Evolutionary conservation across 2,113 vertebrate species (phyloP), one percentile per base, ranked within the genome.

Genomic region (Proterorhinus semilunaris): DNA sequence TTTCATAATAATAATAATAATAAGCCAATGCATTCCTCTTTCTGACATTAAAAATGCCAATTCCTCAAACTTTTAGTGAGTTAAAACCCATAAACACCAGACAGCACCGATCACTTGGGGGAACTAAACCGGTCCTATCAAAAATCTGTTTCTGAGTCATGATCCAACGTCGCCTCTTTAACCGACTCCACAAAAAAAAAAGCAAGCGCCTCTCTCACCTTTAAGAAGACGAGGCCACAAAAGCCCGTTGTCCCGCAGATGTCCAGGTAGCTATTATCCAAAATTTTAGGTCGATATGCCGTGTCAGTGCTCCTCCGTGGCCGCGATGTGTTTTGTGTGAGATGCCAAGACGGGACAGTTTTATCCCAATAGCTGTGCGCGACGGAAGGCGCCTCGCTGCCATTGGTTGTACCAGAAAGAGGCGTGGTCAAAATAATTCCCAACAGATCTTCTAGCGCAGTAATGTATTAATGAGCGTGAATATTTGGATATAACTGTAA

Each of bases 351-450:
- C 72, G 43, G 49, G 69, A 62, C 79, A 64, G 87, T 86, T 93
- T 92, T 93, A 93, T 92, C 83, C 79, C 85, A 82, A 81, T 67
- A 86, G 77, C 72, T 73, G 82, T 76, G 86, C 80, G 75, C 86
- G 36, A 69, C 59, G 76, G 75, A 76, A 43, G 76, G 69, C 57
- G 82, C 80, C 57, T 62, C 6, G 72, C 80, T 43, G 71, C 72
- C 63, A 93, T 93, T 93, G 93, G 93, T 82, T 71, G 72, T 80
- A 76, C 62, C 10, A 43, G 50, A 48, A 70, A 76, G 75, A 36
- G 87, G 83, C 45, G 90, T 83, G 87, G 71, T 70, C 71, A 65
- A 61, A 48, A 47, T n/a, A 53, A 58, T 53, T 55, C 54, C 27
- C 66, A 46, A 53, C 17, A 65, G 27, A n/a, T 15, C 10, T 11